Base-by-base conservation (phyloP, 2,888 invertebrate species). In the Xanthorhoe designata region DNA sequence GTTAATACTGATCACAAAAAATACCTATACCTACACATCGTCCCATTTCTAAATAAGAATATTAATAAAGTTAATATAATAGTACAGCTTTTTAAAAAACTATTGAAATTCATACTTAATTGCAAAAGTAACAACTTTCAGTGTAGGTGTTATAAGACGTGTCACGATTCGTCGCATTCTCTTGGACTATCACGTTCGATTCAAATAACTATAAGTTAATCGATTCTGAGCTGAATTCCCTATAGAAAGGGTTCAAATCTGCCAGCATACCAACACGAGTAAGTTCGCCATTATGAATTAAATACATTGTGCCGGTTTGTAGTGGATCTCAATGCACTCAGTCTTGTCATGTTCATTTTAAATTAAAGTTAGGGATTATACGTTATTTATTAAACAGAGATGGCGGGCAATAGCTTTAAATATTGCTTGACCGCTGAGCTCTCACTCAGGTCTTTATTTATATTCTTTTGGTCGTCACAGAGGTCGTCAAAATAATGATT, bases 201-300 rank as follows among this genome's bases (percentile, higher is more conserved):
- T 59, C 19, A 32, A 50, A 35, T 19, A 38, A 24, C 51, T 29
- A 9, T 10, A 42, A 19, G 24, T 57, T 51, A 9, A 52, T 59
- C 32, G 51, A 51, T 59, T 51, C 24, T 51, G 42, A 42, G 19
- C 59, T 51, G 13, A 42, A 51, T 15, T 51, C 15, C 59, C n/a
- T 19, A 15, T 38, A 6, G 17, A 0, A 51, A 59, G 10, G 38
- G 59, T 51, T 51, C 17, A 62, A 29, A 51, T 51, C 47, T 6
- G 45, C 17, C 51, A 32, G 29, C 49, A 47, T n/a, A 24, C 2
- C 38, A 42, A n/a, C 8, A 35, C n/a, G 18, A 10, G 42, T 32
- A 15, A 47, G 52, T 52, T 53, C 35, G 53, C 52, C 47, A 63
- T 63, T 63, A 57, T 63, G 56, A 62, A 51, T 62, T 61, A 55